Percentiles rank a stretch among this genome's conserved stretches.
Conservation (phyloP, 2,113 vertebrate species). For the Nothocercus nigrocapillus region DNA sequence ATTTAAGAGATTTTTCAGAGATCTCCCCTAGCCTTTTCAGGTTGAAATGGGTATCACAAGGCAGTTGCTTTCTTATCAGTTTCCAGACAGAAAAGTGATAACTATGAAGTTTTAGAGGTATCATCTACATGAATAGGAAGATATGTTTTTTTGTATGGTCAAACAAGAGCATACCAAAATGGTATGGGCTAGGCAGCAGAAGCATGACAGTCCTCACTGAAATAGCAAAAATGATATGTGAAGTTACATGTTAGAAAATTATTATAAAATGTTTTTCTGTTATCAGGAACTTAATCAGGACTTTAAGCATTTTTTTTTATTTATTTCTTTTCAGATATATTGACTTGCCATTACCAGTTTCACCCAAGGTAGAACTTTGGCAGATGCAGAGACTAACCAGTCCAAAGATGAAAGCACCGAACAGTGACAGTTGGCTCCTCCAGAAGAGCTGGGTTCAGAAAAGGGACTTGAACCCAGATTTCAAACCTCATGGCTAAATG, state of each 20-base stretch:
- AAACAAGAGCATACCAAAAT: neutral
- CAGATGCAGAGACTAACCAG: neutral
- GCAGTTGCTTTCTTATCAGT: neutral
- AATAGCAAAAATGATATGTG: neutral
- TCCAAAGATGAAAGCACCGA: neutral
- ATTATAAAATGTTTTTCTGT: neutral
- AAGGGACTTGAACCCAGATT: neutral
- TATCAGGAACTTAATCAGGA: neutral
- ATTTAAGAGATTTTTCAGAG: too few relatives aligned
- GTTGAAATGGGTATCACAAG: neutral
- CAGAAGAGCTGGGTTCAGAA: neutral
- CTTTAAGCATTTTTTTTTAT: neutral
- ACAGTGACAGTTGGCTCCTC: neutral
- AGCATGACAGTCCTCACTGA: neutral
- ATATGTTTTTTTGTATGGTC: neutral
- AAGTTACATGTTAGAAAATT: neutral
- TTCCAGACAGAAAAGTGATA: neutral
- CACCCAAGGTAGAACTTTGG: neutral
- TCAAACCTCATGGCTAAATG: neutral
- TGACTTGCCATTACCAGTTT: neutral
- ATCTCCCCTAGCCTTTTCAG: neutral
- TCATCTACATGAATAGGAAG: neutral
- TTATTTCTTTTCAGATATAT: neutral
- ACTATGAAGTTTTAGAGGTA: neutral
- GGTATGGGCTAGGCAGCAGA: neutral